Evolutionary conservation across 2,888 invertebrate species (phyloP), one percentile per base, ranked within the genome.

Genomic region (Itoplectis maculator): DNA sequence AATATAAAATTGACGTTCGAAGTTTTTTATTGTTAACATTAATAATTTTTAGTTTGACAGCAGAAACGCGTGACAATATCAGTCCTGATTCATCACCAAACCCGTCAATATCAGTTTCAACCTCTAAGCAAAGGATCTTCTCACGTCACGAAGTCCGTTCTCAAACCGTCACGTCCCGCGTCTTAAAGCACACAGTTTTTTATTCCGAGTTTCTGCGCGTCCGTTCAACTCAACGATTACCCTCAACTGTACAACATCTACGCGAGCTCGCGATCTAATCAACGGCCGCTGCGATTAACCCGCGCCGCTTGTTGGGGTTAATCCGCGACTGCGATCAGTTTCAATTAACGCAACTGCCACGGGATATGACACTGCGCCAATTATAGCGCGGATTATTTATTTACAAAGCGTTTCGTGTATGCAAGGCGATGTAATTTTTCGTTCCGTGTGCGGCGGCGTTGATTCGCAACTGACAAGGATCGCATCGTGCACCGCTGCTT

Each of bases 291-390:
- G 47, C 65, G 51, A 75, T 78, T 82, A 82, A 82, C 78, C 82
- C 66, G 47, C 47, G n/a, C 37, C 61, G 18, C 40, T n/a, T n/a
- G n/a, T n/a, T n/a, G 70, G 47, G 70, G 74, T 82, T 69, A 82
- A 82, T 75, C 51, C 42, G n/a, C 66, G 35, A n/a, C 61, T 61
- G 15, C 72, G 56, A 80, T 78, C 65, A 42, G 65, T 78, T 78
- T 78, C 82, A 70, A 78, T 79, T 72, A 79, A 59, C 75, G 51
- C 79, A 42, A 56, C 15, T 42, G 65, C 47, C 13, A 42, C n/a
- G 11, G 35, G 42, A 23, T 20, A n/a, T 8, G 66, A 66, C 75
- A 54, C 72, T 20, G 49, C 15, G 42, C 65, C 75, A 45, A 75
- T 66, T 75, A 66, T 18, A 8, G 23, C 47, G 56, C 45, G 35